Conservation (phyloP, 2,888 invertebrate species). For the Holacanthella duospinosa region DNA sequence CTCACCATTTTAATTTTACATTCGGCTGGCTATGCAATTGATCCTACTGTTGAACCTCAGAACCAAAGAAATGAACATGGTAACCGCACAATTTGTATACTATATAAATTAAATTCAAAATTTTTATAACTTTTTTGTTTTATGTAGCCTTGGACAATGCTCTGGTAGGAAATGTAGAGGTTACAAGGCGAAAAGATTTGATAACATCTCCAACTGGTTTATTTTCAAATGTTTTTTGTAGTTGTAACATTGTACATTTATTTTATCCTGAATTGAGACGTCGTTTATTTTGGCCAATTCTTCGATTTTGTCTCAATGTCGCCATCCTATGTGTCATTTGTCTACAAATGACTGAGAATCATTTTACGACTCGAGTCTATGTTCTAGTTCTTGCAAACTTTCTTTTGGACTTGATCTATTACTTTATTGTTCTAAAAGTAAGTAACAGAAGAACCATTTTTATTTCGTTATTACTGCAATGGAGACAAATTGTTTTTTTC, state of each 20-base stretch:
- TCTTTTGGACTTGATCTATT: background rate
- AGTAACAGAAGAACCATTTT: background rate
- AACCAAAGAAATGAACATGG: too few relatives aligned
- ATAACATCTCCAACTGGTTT: background rate
- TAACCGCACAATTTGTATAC: too few relatives aligned
- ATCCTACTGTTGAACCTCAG: too few relatives aligned
- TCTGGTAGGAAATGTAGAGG: too few relatives aligned
- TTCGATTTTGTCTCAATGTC: background rate
- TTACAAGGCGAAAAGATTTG: too few relatives aligned
- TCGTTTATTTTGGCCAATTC: background rate
- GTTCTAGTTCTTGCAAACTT: background rate
- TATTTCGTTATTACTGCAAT: too few relatives aligned
- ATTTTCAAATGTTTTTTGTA: background rate
- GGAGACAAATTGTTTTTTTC: too few relatives aligned
- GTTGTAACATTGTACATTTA: background rate
- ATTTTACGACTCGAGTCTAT: background rate
- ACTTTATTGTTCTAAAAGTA: background rate
- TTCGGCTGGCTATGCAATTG: background rate
- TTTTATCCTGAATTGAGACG: background rate
- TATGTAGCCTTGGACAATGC: too few relatives aligned
- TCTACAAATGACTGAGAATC: background rate
- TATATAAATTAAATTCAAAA: too few relatives aligned
- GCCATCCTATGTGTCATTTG: background rate
- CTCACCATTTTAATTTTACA: background rate
- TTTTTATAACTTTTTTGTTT: too few relatives aligned